Conservation (phyloP, 92 coral and sea anemone genomes). For the Bergia puertoricense region DNA sequence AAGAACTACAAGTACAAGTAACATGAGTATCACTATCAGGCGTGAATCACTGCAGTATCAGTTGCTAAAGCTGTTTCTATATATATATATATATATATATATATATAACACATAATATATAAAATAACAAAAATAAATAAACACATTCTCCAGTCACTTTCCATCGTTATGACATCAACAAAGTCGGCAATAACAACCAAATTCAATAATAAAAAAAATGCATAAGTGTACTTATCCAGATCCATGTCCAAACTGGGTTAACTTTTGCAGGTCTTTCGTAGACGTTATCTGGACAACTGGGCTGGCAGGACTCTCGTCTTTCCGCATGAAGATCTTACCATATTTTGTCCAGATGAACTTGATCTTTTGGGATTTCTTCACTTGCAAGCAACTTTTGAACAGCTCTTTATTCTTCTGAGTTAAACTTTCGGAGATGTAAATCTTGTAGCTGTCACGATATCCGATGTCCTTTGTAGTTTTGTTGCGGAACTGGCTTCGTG, state of each 20-base stretch:
- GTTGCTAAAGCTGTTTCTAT: too few species aligned
- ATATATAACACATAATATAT: too few species aligned
- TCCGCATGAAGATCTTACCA: not conserved
- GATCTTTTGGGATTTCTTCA: not conserved
- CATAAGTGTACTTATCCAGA: not conserved
- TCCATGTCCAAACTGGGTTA: not conserved
- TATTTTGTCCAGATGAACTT: too few species aligned
- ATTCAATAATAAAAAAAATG: not conserved
- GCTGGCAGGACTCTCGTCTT: not conserved
- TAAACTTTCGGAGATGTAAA: not conserved
- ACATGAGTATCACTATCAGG: too few species aligned
- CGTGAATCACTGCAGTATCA: too few species aligned
- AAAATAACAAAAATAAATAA: too few species aligned
- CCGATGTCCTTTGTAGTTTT: slow-evolving; percentile 14
- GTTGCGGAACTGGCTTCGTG: not conserved
- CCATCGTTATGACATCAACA: not conserved
- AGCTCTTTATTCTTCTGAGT: slow-evolving; percentile 15
- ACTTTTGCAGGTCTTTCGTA: not conserved
- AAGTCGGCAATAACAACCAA: not conserved
- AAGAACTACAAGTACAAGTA: too few species aligned
- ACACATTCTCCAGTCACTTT: not conserved
- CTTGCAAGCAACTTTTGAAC: slow-evolving; percentile 9
- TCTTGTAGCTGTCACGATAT: slow-evolving; percentile 1
- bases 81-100: too few species aligned
- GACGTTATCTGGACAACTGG: not conserved